Conservation (phyloP, 2,888 invertebrate genomes). For the Andrena bicolor region DNA sequence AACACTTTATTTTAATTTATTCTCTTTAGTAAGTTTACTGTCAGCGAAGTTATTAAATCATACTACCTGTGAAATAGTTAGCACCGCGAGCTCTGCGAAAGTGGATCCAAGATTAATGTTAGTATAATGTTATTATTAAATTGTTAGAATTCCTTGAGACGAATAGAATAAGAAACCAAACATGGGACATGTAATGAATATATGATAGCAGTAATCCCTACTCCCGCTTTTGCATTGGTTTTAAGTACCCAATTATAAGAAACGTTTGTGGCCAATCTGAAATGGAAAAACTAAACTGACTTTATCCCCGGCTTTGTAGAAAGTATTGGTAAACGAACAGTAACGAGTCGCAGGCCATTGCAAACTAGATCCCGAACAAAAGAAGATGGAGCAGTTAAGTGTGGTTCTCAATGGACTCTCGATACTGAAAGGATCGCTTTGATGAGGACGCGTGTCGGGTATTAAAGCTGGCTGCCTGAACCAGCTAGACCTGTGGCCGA, state of each 20-base stretch:
- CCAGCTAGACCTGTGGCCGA: slow-evolving; percentile 53
- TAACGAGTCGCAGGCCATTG: slow-evolving; percentile 39
- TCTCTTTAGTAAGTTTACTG: too few species aligned
- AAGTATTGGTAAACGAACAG: slow-evolving; percentile 42
- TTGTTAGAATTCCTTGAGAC: neutral
- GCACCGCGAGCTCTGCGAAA: too few species aligned
- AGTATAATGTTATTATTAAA: neutral
- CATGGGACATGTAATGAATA: neutral
- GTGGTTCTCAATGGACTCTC: slow-evolving; percentile 68
- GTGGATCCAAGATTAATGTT: too few species aligned
- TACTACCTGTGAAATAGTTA: too few species aligned
- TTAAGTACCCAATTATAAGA: slow-evolving; percentile 65
- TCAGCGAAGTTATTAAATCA: too few species aligned
- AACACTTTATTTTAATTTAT: too few species aligned
- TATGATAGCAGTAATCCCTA: neutral
- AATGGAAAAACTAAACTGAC: slow-evolving; percentile 63
- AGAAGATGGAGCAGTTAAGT: slow-evolving; percentile 74
- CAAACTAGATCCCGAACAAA: slow-evolving; percentile 48
- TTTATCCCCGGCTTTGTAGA: slow-evolving; percentile 55
- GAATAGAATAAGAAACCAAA: too few species aligned
- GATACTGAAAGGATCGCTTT: slow-evolving; percentile 69
- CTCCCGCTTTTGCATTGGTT: neutral
- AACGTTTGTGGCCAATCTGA: slow-evolving; percentile 27
- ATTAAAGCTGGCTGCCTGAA: slow-evolving; percentile 64
- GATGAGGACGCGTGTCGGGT: slow-evolving; percentile 73